These are phyloP conservation scores for Petrolisthes cinctipes DNA, from an alignment of 2,888 invertebrate species.

Conservation along the genomic window DNA sequence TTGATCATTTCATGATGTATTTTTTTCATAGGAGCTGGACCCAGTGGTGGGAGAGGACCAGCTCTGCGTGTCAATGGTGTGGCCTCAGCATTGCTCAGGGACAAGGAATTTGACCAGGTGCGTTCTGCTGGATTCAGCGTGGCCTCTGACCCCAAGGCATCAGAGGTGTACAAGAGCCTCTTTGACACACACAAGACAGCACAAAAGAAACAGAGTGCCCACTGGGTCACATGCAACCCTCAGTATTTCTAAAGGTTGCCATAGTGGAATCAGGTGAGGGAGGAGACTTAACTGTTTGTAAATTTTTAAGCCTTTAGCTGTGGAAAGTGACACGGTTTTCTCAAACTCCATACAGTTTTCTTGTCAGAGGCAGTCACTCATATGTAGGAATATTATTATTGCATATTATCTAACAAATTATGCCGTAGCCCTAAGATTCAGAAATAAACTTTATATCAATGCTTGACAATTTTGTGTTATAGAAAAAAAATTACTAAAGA, in stretches of 20 bases:
- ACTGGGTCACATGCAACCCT: conserved; percentile 99
- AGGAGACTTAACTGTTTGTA: too few relatives aligned
- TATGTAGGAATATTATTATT: too few relatives aligned
- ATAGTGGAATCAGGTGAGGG: too few relatives aligned
- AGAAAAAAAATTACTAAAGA: too few relatives aligned
- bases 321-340: too few relatives aligned
- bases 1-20: background rate
- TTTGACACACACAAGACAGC: conserved; percentile 93
- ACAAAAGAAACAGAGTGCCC: conserved; percentile 87
- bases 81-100: conserved; percentile 61
- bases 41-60: conserved; percentile 20
- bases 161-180: conserved; percentile 92
- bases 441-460: too few relatives aligned
- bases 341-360: too few relatives aligned
- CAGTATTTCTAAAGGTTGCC: conserved; percentile 56
- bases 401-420: too few relatives aligned
- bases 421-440: too few relatives aligned
- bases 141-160: conserved; percentile 87
- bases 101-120: conserved; percentile 60
- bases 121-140: conserved; percentile 63
- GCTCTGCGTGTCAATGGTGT: conserved; percentile 50
- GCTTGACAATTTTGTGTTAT: too few relatives aligned
- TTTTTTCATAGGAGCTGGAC: conserved; percentile 21
- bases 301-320: too few relatives aligned
- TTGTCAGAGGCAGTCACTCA: too few relatives aligned